phyloP scores from a whole-genome alignment of 2,797 vertebrate genomes.

The Thaleichthys pacificus region DNA sequence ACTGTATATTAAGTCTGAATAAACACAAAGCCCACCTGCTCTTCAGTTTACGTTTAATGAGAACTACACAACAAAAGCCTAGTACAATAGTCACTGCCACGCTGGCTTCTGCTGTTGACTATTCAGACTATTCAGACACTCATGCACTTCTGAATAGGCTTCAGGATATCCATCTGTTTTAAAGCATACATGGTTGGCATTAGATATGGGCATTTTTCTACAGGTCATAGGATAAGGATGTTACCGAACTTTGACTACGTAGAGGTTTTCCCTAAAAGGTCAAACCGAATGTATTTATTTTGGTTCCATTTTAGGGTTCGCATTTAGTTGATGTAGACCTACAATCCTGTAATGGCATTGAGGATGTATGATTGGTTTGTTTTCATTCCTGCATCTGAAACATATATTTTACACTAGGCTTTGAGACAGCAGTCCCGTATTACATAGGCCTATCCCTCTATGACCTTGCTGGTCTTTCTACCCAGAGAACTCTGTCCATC shows the following conservation, averaged over 20 bases:
- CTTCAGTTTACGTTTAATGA: constrained; percentile 66
- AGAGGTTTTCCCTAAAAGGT: too few relatives aligned
- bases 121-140: constrained; percentile 64
- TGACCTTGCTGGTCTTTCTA: background rate
- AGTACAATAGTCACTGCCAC: constrained; percentile 53
- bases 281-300: too few relatives aligned
- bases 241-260: too few relatives aligned
- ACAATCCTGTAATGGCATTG: background rate
- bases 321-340: background rate
- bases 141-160: constrained; percentile 47
- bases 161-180: constrained; percentile 57
- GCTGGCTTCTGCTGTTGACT: constrained; percentile 44
- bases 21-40: constrained; percentile 71
- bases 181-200: constrained; percentile 52
- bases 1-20: constrained; percentile 52
- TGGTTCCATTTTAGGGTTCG: background rate
- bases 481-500: background rate
- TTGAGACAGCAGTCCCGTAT: background rate
- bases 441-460: background rate
- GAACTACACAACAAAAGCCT: constrained; percentile 67
- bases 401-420: background rate
- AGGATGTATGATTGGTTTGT: background rate
- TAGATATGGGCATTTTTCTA: constrained; percentile 43
- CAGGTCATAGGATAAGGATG: constrained; percentile 8
- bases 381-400: background rate